Evolutionary conservation across 1,140 invertebrate genomes (phyloP), one percentile per base, ranked within the genome.

Genomic region (Colletes gigas): DNA sequence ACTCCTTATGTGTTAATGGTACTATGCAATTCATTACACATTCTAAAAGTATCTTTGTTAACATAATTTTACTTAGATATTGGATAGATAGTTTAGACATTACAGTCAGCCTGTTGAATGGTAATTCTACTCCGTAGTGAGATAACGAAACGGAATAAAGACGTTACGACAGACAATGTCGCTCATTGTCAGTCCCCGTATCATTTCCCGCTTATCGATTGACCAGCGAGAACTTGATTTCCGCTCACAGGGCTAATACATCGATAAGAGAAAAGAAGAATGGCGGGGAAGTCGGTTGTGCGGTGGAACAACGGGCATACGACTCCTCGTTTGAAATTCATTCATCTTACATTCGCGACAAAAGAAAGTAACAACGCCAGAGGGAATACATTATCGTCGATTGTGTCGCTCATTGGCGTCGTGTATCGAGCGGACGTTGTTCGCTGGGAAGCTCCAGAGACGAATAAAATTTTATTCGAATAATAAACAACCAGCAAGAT

Each of bases 351-450:
- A 7, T 74, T 50, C 12, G 47, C 30, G n/a, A 74, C 17, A 12
- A 65, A 54, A 54, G 59, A 52, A 17, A 15, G 10, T 8, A 15
- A 71, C 12, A 3, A 17, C 8, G 30, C 47, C 60, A 65, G 30
- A 66, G 65, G 30, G 72, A 75, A 75, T 54, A 65, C 50, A 75
- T 75, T 75, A 75, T 75, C n/a, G 30, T 41, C 60, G 60, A 74
- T 74, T 66, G 60, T 66, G 47, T 50, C 12, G 60, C n/a, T 65
- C 47, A 74, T 74, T 75, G 72, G 17, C 60, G 30, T 74, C 8
- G 72, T n/a, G 72, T n/a, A 63, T 19, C 59, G 19, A 50, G 21
- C 17, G 47, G 47, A 4, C 17, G 4, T 0, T 9, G 71, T 19
- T 60, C 59, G 12, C 30, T 21, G 21, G 12, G 12, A 12, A 21